Percentiles rank a stretch among this genome's conserved stretches.
phyloP scores from a whole-genome alignment of 2,888 invertebrate genomes.

The Pyrrhia umbra region DNA sequence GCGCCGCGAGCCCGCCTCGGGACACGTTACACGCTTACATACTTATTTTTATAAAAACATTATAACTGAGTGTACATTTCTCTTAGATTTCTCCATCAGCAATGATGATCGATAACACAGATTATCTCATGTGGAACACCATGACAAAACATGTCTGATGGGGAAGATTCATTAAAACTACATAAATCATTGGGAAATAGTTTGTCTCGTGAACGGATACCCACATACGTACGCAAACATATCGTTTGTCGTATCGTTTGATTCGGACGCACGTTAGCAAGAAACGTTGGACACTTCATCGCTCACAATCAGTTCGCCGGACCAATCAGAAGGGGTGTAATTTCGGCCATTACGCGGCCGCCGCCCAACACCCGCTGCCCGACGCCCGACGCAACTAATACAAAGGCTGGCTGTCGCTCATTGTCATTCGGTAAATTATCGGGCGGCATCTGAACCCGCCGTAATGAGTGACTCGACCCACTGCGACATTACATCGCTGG shows the following conservation, averaged over 20 bases:
- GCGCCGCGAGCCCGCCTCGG: not conserved
- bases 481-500: conserved; percentile 37
- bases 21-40: not conserved
- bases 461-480: conserved; percentile 53
- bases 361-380: conserved; percentile 33
- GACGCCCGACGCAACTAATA: conserved; percentile 56
- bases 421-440: conserved; percentile 68
- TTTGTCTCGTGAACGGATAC: not conserved
- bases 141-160: not conserved
- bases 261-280: conserved; percentile 55
- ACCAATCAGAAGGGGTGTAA: conserved; percentile 66
- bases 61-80: not conserved
- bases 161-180: not conserved
- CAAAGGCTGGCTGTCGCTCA: conserved; percentile 65
- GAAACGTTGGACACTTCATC: conserved; percentile 61
- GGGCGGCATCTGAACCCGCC: conserved; percentile 46
- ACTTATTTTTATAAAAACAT: not conserved
- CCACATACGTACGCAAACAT: not conserved
- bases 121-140: not conserved
- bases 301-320: conserved; percentile 63
- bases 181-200: not conserved
- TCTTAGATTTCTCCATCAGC: too few relatives aligned
- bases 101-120: too few relatives aligned
- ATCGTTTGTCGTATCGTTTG: conserved; percentile 26
- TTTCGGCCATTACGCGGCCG: conserved; percentile 61